Percentiles rank a stretch among this genome's conserved stretches.
Evolutionary conservation across 2,888 invertebrate species (phyloP).

Genomic region (Colletes collaris): DNA sequence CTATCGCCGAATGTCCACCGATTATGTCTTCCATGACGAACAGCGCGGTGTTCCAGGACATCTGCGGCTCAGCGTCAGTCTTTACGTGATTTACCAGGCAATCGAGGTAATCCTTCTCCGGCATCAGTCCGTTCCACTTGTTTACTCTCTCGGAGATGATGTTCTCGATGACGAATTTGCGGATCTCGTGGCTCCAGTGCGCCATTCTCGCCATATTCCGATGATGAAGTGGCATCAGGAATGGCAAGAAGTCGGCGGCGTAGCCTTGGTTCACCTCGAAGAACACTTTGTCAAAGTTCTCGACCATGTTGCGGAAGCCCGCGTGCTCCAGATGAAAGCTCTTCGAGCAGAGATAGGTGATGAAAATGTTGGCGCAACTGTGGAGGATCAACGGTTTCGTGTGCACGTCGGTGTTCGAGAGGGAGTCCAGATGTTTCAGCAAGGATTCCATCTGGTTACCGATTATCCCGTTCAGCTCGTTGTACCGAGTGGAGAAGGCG

Average conservation of each 20-base stretch:
- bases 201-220: slow-evolving; percentile 84
- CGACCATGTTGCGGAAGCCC: slow-evolving; percentile 84
- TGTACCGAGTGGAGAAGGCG: slow-evolving; percentile 84
- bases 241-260: slow-evolving; percentile 87
- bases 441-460: slow-evolving; percentile 81
- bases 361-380: slow-evolving; percentile 86
- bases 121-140: slow-evolving; percentile 74
- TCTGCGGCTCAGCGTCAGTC: slow-evolving; percentile 80
- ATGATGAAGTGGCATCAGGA: slow-evolving; percentile 85
- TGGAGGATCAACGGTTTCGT: slow-evolving; percentile 84
- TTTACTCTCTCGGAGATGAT: slow-evolving; percentile 84
- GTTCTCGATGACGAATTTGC: slow-evolving; percentile 84
- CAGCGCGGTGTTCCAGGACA: slow-evolving; percentile 85
- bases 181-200: slow-evolving; percentile 84
- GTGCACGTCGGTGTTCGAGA: slow-evolving; percentile 68
- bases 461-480: slow-evolving; percentile 84
- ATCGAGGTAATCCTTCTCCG: slow-evolving; percentile 85
- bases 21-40: slow-evolving; percentile 84
- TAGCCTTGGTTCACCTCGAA: slow-evolving; percentile 88
- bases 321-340: slow-evolving; percentile 83
- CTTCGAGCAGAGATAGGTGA: slow-evolving; percentile 86
- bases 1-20: slow-evolving; percentile 87
- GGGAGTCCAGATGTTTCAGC: slow-evolving; percentile 72
- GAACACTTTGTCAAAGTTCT: slow-evolving; percentile 87
- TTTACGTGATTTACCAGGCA: slow-evolving; percentile 85